Evolutionary conservation across 2,888 invertebrate species (phyloP).

Genomic region (Candidula unifasciata): DNA sequence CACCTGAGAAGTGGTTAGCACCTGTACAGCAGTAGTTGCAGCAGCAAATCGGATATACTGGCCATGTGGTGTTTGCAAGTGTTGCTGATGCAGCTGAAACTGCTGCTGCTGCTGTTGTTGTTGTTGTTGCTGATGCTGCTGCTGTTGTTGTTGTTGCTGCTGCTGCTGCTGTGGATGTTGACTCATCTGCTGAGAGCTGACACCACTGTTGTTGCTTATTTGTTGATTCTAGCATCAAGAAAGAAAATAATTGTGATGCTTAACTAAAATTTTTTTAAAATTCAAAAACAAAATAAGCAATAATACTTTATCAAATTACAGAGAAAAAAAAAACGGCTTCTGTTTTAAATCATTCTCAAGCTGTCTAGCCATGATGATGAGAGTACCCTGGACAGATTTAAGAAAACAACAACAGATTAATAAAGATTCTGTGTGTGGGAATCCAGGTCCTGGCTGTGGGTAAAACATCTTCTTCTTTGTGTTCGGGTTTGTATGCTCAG

Average conservation of each 20-base stretch:
- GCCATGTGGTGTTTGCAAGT: conserved; percentile 19
- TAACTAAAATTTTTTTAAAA: no score
- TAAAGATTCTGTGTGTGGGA: no score
- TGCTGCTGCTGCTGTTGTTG: conserved; percentile 21
- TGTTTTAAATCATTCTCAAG: no score
- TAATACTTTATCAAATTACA: no score
- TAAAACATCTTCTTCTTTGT: no score
- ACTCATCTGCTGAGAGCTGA: conserved; percentile 6
- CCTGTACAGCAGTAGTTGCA: conserved; percentile 45
- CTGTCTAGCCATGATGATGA: no score
- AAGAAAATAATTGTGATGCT: not conserved
- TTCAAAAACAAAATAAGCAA: no score
- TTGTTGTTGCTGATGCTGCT: conserved; percentile 23
- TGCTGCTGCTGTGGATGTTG: conserved; percentile 36
- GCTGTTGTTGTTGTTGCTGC: conserved; percentile 21
- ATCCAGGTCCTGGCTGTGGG: no score
- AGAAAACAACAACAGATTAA: no score
- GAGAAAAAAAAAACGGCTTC: no score
- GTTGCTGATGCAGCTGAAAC: conserved; percentile 23
- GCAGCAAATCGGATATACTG: conserved; percentile 40
- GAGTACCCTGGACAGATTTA: no score
- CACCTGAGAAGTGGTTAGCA: conserved; percentile 47
- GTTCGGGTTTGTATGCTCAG: no score
- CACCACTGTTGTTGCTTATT: conserved; percentile 28
- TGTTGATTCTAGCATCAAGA: conserved; percentile 23